Evolutionary conservation across 1,140 invertebrate genomes (phyloP).

Genomic region (Trichogramma pretiosum): DNA sequence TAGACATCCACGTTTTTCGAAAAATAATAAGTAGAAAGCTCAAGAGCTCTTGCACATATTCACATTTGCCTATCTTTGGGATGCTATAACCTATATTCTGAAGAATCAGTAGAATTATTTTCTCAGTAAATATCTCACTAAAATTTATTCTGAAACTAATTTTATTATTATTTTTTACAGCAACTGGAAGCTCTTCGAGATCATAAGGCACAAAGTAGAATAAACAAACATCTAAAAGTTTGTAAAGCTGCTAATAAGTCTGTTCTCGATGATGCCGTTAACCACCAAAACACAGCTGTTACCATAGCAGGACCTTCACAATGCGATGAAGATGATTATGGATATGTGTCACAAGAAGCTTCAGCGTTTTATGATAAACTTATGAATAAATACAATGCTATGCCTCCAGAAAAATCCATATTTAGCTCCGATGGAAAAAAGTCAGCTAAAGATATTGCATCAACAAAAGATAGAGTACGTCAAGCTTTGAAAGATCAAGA

Average conservation of each 20-base stretch:
- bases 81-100: no score
- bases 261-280: slow-evolving; percentile 71
- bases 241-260: slow-evolving; percentile 85
- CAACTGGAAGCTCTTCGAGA: slow-evolving; percentile 64
- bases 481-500: slow-evolving; percentile 64
- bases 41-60: no score
- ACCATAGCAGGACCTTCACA: slow-evolving; percentile 64
- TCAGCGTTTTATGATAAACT: slow-evolving; percentile 72
- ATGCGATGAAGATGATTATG: slow-evolving; percentile 83
- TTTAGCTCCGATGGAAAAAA: slow-evolving; percentile 37
- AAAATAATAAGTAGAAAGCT: no score
- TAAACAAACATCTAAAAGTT: slow-evolving; percentile 61
- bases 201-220: slow-evolving; percentile 61
- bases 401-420: slow-evolving; percentile 53
- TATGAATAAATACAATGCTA: slow-evolving; percentile 70
- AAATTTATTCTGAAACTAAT: neutral
- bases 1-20: no score
- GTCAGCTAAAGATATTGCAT: slow-evolving; percentile 42
- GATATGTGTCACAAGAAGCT: slow-evolving; percentile 75
- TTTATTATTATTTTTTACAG: slow-evolving; percentile 29
- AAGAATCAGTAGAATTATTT: no score
- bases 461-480: slow-evolving; percentile 57
- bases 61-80: no score
- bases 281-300: slow-evolving; percentile 65
- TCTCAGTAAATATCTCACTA: no score